Percentiles rank a stretch among this genome's conserved stretches.
Conservation (phyloP, 2,888 invertebrate genomes). For the Watsonalla cultraria region DNA sequence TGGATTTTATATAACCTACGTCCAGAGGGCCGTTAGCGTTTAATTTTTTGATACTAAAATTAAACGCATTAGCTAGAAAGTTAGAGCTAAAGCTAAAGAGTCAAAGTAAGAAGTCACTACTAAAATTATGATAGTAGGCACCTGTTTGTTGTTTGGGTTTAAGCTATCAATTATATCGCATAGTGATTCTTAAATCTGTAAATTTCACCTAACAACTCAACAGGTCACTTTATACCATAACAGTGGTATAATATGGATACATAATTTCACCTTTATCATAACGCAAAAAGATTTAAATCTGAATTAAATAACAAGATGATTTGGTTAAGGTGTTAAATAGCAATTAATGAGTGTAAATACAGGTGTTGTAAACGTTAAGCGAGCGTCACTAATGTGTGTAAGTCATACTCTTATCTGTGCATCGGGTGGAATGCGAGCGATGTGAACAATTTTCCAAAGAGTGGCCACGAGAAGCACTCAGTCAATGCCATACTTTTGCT, state of each 20-base stretch:
- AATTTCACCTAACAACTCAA: too few relatives aligned
- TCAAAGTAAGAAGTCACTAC: too few relatives aligned
- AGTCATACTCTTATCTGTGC: conserved; percentile 48
- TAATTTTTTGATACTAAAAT: too few relatives aligned
- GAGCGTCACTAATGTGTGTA: conserved; percentile 45
- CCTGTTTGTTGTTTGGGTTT: too few relatives aligned
- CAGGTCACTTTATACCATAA: neutral
- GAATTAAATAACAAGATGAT: neutral
- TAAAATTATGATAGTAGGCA: too few relatives aligned
- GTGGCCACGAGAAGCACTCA: conserved; percentile 39
- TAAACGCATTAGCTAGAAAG: too few relatives aligned
- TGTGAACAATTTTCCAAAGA: conserved; percentile 56
- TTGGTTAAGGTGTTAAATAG: neutral
- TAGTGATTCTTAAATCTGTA: too few relatives aligned
- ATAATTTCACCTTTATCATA: neutral
- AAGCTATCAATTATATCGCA: too few relatives aligned
- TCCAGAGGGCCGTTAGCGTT: too few relatives aligned
- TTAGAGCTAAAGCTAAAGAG: too few relatives aligned
- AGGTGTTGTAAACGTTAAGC: conserved; percentile 26
- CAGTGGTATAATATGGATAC: neutral
- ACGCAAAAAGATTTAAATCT: neutral
- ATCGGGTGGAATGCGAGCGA: conserved; percentile 42
- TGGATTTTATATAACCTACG: too few relatives aligned
- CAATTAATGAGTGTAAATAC: neutral
- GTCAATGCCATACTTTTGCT: conserved; percentile 3